Percentiles rank a stretch among this genome's conserved stretches.
phyloP scores from a whole-genome alignment of 2,113 vertebrate species.

The Ploceus nigricollis region DNA sequence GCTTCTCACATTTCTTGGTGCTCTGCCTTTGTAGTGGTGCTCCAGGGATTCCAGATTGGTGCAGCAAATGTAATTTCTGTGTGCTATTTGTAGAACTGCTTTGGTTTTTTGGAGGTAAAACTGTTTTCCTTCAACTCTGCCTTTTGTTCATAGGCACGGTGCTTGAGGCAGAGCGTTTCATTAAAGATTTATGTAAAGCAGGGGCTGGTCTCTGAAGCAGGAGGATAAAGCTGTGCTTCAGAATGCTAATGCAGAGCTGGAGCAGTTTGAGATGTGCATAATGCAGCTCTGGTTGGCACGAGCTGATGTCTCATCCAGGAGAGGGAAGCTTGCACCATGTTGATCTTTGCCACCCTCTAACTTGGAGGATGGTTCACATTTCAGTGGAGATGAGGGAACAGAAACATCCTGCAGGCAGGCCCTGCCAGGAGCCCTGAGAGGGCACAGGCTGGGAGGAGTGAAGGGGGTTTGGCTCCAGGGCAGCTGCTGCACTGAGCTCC shows the following conservation, averaged over 20 bases:
- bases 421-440: neutral
- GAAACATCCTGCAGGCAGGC: neutral
- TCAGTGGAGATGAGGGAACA: neutral
- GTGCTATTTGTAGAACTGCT: slow-evolving; percentile 11
- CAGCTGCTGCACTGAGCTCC: neutral
- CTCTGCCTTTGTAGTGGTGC: neutral
- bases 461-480: neutral
- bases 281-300: neutral
- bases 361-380: neutral
- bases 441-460: fast-evolving
- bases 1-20: neutral
- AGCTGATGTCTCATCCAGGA: neutral
- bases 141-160: slow-evolving; percentile 41
- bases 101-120: slow-evolving; percentile 49
- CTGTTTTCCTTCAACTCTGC: slow-evolving; percentile 54
- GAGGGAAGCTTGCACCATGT: neutral
- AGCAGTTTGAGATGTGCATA: neutral
- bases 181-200: slow-evolving; percentile 73
- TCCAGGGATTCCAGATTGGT: neutral
- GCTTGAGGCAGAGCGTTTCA: slow-evolving; percentile 66
- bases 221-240: slow-evolving; percentile 34
- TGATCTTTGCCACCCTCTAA: neutral
- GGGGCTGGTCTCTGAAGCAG: slow-evolving; percentile 61
- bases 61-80: slow-evolving; percentile 16
- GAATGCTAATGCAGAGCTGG: slow-evolving; percentile 50